Conservation (phyloP, 2,797 vertebrate genomes). For the Pseudopleuronectes americanus region DNA sequence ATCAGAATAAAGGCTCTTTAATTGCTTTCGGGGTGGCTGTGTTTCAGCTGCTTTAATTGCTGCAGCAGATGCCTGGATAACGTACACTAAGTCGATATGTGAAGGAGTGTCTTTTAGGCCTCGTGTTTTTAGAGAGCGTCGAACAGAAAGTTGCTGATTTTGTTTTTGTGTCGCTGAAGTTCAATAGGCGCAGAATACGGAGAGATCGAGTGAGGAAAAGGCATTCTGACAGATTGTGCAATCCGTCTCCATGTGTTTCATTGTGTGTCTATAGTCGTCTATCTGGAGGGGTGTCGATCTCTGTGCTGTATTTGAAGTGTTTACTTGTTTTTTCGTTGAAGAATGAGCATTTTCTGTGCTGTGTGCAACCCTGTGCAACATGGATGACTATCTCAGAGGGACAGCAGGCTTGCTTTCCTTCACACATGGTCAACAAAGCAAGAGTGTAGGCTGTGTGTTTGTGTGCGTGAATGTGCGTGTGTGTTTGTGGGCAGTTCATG, state of each 20-base stretch:
- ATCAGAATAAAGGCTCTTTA: slow-evolving; percentile 60
- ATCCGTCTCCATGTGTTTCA: neutral
- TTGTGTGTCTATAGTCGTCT: slow-evolving; percentile 12
- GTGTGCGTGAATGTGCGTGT: slow-evolving; percentile 12
- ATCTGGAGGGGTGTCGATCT: slow-evolving; percentile 3
- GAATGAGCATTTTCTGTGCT: slow-evolving; percentile 32
- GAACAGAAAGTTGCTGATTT: slow-evolving; percentile 29
- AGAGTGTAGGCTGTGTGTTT: neutral
- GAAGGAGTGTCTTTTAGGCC: neutral
- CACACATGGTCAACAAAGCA: slow-evolving; percentile 56
- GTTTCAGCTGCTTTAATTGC: slow-evolving; percentile 21
- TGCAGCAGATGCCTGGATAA: slow-evolving; percentile 6
- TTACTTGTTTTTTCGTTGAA: slow-evolving; percentile 34
- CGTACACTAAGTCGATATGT: too few relatives aligned
- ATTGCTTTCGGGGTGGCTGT: slow-evolving; percentile 49
- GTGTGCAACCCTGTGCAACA: slow-evolving; percentile 68
- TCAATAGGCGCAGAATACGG: slow-evolving; percentile 8
- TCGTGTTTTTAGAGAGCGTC: neutral
- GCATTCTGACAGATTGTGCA: too few relatives aligned
- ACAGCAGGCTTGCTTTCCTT: slow-evolving; percentile 59
- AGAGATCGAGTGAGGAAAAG: too few relatives aligned
- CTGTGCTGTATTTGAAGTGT: slow-evolving; percentile 12
- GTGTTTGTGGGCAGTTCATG: slow-evolving; percentile 17
- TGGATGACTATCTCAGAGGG: slow-evolving; percentile 69
- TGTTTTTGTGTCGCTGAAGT: slow-evolving; percentile 38